These are phyloP conservation scores for Coregonus suidteri DNA, from an alignment of 2,797 vertebrate species.

Conservation along the genomic window DNA sequence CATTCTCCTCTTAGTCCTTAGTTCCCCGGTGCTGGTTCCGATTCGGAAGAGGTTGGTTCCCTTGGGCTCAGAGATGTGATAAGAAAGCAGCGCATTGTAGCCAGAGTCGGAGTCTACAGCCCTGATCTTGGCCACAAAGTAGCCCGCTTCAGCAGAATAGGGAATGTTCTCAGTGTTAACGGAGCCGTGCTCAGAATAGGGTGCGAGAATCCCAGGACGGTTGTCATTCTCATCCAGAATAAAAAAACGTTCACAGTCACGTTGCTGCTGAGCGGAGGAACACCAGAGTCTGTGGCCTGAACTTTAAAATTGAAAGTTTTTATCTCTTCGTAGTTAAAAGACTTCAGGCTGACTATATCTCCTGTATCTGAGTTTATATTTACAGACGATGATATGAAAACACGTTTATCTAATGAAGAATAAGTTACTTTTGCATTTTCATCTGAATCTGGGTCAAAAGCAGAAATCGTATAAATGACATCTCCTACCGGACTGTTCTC, in stretches of 20 bases:
- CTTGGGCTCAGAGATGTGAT: conserved; percentile 47
- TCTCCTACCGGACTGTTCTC: conserved; percentile 72
- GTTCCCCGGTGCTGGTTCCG: conserved; percentile 54
- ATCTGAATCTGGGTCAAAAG: conserved; percentile 65
- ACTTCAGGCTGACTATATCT: conserved; percentile 50
- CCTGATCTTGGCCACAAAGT: conserved; percentile 52
- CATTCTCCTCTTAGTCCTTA: conserved; percentile 55
- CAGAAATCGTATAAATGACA: conserved; percentile 63
- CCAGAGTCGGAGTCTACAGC: conserved; percentile 55
- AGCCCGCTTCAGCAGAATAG: conserved; percentile 54
- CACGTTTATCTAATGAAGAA: conserved; percentile 37
- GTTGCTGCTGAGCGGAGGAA: conserved; percentile 59
- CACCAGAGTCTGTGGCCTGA: conserved; percentile 58
- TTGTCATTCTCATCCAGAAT: conserved; percentile 60
- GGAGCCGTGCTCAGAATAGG: conserved; percentile 76
- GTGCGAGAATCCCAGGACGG: conserved; percentile 53
- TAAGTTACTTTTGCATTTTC: conserved; percentile 71
- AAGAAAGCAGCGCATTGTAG: conserved; percentile 50
- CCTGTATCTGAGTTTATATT: conserved; percentile 65
- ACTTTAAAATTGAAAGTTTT: conserved; percentile 57
- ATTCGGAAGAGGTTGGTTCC: conserved; percentile 57
- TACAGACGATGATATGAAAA: conserved; percentile 36
- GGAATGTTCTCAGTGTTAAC: conserved; percentile 79
- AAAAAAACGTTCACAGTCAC: conserved; percentile 57
- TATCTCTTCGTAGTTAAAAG: conserved; percentile 66